Conservation (phyloP, 2,797 vertebrate genomes). For the Gymnothorax javanicus region DNA sequence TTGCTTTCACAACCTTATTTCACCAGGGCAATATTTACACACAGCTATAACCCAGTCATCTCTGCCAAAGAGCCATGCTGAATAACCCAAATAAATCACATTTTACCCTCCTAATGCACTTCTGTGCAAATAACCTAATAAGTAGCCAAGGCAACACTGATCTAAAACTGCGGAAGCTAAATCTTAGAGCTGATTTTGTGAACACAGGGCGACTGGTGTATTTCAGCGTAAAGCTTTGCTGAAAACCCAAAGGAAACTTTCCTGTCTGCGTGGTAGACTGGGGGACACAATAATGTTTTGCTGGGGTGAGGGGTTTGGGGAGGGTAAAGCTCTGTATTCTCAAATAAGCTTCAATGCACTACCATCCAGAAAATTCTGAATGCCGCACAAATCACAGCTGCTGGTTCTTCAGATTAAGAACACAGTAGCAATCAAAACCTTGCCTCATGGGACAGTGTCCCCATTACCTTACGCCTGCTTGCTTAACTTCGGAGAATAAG, state of each 20-base stretch:
- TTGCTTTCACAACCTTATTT: slow-evolving; percentile 15
- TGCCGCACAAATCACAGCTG: too few relatives aligned
- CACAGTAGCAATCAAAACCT: too few relatives aligned
- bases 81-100: slow-evolving; percentile 17
- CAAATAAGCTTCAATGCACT: too few relatives aligned
- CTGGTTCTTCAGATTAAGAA: too few relatives aligned
- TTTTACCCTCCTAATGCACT: slow-evolving; percentile 1
- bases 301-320: neutral
- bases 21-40: slow-evolving; percentile 9
- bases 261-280: neutral
- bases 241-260: neutral
- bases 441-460: too few relatives aligned
- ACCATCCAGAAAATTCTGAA: too few relatives aligned
- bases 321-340: neutral
- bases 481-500: too few relatives aligned
- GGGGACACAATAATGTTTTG: neutral
- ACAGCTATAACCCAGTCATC: slow-evolving; percentile 4
- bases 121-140: slow-evolving; percentile 18
- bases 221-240: neutral
- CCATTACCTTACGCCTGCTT: too few relatives aligned
- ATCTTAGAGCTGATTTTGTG: neutral
- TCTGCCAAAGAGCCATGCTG: neutral
- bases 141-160: slow-evolving; percentile 20
- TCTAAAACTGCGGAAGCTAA: neutral
- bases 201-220: neutral